phyloP scores from a whole-genome alignment of 2,113 vertebrate species.

The Dicerorhinus sumatrensis region DNA sequence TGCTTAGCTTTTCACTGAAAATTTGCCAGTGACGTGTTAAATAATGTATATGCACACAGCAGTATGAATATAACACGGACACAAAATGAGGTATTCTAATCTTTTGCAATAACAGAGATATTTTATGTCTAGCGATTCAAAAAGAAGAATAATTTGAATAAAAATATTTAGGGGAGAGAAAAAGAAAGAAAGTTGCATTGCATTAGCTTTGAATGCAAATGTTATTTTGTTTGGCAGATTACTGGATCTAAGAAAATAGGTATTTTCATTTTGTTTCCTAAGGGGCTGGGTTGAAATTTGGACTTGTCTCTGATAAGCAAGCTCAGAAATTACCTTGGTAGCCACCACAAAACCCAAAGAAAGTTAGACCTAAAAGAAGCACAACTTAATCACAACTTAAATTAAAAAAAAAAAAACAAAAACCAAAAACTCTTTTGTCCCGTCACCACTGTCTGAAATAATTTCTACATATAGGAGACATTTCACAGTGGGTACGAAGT shows the following conservation, averaged over 20 bases:
- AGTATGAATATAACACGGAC: conserved; percentile 5
- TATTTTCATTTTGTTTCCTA: conserved; percentile 65
- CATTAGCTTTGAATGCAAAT: conserved; percentile 67
- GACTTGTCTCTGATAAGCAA: conserved; percentile 65
- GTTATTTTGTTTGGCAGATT: conserved; percentile 83
- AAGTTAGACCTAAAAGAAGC: conserved; percentile 84
- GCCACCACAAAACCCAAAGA: conserved; percentile 78
- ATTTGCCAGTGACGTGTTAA: conserved; percentile 11
- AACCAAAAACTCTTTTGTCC: conserved; percentile 88
- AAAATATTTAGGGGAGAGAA: conserved; percentile 73
- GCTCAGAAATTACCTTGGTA: conserved; percentile 77
- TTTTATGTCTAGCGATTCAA: conserved; percentile 73
- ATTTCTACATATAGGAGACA: conserved; percentile 95
- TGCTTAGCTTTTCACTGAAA: conserved; percentile 50
- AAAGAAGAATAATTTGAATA: conserved; percentile 73
- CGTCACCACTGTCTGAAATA: conserved; percentile 95
- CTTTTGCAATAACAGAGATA: conserved; percentile 38
- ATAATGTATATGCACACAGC: conserved; percentile 33
- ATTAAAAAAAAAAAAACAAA: background rate
- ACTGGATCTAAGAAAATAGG: conserved; percentile 63
- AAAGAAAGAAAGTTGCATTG: conserved; percentile 52
- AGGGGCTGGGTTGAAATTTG: conserved; percentile 75
- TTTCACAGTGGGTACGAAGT: conserved; percentile 90
- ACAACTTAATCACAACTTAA: conserved; percentile 85
- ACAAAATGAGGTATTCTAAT: background rate